Evolutionary conservation across 2,797 vertebrate species (phyloP), one percentile per base, ranked within the genome.

Genomic region (Chelmon rostratus): DNA sequence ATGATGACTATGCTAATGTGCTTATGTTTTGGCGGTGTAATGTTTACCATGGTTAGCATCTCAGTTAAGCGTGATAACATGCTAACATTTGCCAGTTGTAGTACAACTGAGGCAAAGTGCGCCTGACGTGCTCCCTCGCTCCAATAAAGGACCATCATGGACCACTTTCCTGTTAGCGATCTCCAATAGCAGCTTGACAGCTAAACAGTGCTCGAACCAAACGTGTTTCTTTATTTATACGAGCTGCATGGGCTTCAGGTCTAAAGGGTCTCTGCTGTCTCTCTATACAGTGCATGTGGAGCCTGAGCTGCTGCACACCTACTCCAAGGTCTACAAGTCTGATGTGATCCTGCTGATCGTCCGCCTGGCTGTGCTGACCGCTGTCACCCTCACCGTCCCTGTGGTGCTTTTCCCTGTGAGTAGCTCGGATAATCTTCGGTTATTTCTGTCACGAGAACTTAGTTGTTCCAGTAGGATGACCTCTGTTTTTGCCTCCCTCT

Each of bases 321-420:
- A 99, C 87, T 97, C 98, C 8, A 94, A 86, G 31, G 47, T 96
- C 57, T 85, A 96, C 91, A 91, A 93, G 67, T 66, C 88, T 31
- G 98, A 98, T 21, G 65, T 97, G 52, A 52, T 98, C 52, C 96
- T 99, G 64, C 96, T 99, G 42, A 95, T 98, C 59, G 98, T 99
- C 40, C 98, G 98, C 18, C 91, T 99, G 11, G 98, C 98, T 13
- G 98, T 99, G 54, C 94, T 99, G 81, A 90, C 97, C 53, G 98
- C 98, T 8, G 98, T 99, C 73, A 99, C 97, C 1, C 95, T 99
- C 77, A 99, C 98, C 2, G 97, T 99, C 1, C 98, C 98, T 2
- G 98, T 99, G 18, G 97, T 99, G 68, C 97, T 99, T 78, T 99
- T 99, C 86, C 98, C 98, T 2, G 98, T 99, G 94, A 97, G 97